phyloP scores from a whole-genome alignment of 2,888 invertebrate species.

The Harpalus rubripes region DNA sequence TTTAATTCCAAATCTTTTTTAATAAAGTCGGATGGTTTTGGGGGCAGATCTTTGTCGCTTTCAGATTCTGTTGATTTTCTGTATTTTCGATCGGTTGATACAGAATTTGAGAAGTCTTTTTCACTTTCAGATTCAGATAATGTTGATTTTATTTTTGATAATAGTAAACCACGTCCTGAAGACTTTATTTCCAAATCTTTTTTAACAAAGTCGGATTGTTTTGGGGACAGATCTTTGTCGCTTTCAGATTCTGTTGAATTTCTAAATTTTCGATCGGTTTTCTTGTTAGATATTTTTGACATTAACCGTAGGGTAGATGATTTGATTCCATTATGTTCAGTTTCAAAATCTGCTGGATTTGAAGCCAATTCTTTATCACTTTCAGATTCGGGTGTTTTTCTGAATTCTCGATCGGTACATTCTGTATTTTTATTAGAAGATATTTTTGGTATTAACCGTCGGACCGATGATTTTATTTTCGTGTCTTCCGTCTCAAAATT shows the following conservation, averaged over 20 bases:
- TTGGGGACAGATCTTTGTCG: not conserved
- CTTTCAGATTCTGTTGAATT: not conserved
- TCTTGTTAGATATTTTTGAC: not conserved
- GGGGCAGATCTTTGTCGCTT: not conserved
- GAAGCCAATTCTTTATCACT: not conserved
- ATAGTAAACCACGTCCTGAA: not conserved
- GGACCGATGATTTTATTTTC: not conserved
- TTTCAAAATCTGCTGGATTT: not conserved
- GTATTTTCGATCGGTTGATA: not conserved
- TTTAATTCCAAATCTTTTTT: not conserved
- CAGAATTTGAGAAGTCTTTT: not conserved
- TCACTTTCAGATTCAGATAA: slow-evolving; percentile 1
- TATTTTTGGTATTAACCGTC: too few relatives aligned
- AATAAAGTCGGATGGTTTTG: too few relatives aligned
- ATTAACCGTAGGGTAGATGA: too few relatives aligned
- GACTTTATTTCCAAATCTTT: not conserved
- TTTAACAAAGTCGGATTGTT: too few relatives aligned
- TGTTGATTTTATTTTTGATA: too few relatives aligned
- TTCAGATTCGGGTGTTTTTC: too few relatives aligned
- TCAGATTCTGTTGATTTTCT: slow-evolving; percentile 2
- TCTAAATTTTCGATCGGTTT: not conserved
- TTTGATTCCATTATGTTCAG: too few relatives aligned
- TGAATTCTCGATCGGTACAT: not conserved
- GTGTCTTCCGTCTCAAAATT: not conserved
- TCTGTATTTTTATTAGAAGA: too few relatives aligned